phyloP scores from a whole-genome alignment of 2,888 invertebrate species.

The Scaptomyza parva region DNA sequence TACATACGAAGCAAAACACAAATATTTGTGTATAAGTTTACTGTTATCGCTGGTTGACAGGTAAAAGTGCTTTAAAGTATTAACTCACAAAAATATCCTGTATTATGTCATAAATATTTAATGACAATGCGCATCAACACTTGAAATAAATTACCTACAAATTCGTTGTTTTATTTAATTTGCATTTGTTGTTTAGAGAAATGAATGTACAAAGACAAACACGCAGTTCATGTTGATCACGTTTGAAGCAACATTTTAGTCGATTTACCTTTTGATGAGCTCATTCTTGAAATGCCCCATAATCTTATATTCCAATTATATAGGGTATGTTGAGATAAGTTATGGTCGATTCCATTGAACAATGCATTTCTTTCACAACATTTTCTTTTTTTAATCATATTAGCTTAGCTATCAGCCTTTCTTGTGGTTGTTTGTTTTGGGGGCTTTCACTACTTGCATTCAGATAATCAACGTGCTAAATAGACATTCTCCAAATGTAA shows the following conservation, averaged over 20 bases:
- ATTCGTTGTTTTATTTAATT: no score
- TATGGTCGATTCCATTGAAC: conserved; percentile 5
- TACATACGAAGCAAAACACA: background rate
- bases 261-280: no score
- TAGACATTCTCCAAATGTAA: conserved; percentile 30
- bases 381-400: conserved; percentile 18
- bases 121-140: no score
- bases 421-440: background rate
- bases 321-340: conserved; percentile 11
- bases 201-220: background rate
- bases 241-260: no score
- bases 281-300: background rate
- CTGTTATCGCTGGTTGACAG: conserved; percentile 31
- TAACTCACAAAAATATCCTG: conserved; percentile 23
- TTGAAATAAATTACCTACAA: background rate
- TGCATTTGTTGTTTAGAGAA: no score
- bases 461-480: conserved; percentile 17
- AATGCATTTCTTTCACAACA: conserved; percentile 18
- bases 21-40: conserved; percentile 27
- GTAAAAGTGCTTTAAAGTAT: background rate
- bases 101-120: background rate
- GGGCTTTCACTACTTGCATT: conserved; percentile 5
- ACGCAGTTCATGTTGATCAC: no score
- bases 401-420: conserved; percentile 5
- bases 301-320: background rate